Evolutionary conservation across 2,888 invertebrate species (phyloP).

Genomic region (Leuctra nigra): DNA sequence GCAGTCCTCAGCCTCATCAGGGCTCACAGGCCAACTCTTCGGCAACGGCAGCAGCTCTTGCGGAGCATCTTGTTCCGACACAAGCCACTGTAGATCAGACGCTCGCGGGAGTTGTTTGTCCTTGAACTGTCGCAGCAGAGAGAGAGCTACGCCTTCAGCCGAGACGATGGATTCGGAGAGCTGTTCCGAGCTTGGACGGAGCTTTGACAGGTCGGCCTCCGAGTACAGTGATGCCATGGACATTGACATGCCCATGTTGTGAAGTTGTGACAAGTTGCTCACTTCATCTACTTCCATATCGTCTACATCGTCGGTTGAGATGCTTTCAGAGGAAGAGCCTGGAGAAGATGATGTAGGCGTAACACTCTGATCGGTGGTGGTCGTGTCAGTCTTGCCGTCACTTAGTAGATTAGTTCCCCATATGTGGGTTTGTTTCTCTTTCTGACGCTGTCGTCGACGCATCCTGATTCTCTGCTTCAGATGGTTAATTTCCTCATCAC

Average conservation of each 20-base stretch:
- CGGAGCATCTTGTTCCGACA: conserved; percentile 69
- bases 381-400: conserved; percentile 46
- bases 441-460: conserved; percentile 46
- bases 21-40: conserved; percentile 59
- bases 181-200: conserved; percentile 28
- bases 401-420: conserved; percentile 37
- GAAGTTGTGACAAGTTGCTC: conserved; percentile 41
- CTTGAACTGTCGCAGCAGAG: conserved; percentile 66
- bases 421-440: conserved; percentile 39
- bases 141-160: conserved; percentile 73
- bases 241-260: conserved; percentile 45
- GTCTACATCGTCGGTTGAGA: conserved; percentile 47
- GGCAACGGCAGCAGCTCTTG: conserved; percentile 72
- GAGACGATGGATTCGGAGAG: conserved; percentile 47
- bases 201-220: conserved; percentile 44
- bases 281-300: conserved; percentile 46
- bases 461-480: conserved; percentile 57
- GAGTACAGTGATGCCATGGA: conserved; percentile 60
- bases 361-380: conserved; percentile 47
- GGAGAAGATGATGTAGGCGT: conserved; percentile 48
- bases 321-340: conserved; percentile 41
- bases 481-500: conserved; percentile 59
- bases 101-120: conserved; percentile 70
- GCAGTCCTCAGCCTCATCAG: conserved; percentile 52
- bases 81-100: conserved; percentile 72